Percentiles rank a stretch among this genome's conserved stretches.
phyloP scores from a whole-genome alignment of 2,113 vertebrate genomes.

The Rhodinocichla rosea region DNA sequence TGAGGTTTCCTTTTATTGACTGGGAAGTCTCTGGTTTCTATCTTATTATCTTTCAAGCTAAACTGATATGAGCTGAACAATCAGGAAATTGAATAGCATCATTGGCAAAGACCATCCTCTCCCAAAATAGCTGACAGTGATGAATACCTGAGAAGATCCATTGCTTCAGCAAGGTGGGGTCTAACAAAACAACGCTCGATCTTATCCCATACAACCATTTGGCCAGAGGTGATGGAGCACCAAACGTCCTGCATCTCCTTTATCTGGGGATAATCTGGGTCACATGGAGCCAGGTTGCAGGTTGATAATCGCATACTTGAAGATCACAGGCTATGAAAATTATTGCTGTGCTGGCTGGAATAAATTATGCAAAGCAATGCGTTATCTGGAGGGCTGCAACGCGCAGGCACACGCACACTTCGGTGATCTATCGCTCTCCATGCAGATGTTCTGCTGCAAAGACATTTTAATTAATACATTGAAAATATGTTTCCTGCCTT shows the following conservation, averaged over 20 bases:
- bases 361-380: constrained; percentile 68
- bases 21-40: constrained; percentile 31
- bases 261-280: not conserved
- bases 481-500: constrained; percentile 59
- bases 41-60: constrained; percentile 49
- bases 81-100: not conserved
- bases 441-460: constrained; percentile 68
- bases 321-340: constrained; percentile 56
- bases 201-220: not conserved
- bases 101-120: not conserved
- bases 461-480: constrained; percentile 68
- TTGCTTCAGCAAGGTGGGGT: not conserved
- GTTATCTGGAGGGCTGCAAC: constrained; percentile 56
- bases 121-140: not conserved
- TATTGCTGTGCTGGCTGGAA: constrained; percentile 53
- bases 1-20: constrained; percentile 53
- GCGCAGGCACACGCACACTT: not conserved
- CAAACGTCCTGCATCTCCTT: not conserved
- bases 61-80: not conserved
- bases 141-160: not conserved
- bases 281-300: not conserved
- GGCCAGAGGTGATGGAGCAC: not conserved
- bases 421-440: constrained; percentile 48
- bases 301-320: constrained; percentile 28
- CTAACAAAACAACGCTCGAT: not conserved